These are phyloP conservation scores for Aphodius granarius DNA, from an alignment of 2,888 invertebrate species.

Conservation along the genomic window DNA sequence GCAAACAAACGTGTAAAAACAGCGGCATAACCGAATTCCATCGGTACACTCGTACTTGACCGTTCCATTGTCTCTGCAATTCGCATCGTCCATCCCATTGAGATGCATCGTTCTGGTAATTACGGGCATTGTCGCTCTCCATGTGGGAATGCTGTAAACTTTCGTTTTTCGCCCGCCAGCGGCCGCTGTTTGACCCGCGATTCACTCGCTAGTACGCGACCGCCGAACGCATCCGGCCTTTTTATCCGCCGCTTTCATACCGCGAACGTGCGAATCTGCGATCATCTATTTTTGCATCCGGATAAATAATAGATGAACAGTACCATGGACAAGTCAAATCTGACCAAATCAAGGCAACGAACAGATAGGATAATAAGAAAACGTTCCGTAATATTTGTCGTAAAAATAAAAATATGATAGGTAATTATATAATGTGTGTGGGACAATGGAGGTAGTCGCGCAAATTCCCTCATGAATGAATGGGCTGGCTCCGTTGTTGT, in stretches of 20 bases:
- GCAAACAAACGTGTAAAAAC: neutral
- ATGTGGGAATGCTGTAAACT: conserved; percentile 27
- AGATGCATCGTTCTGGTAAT: conserved; percentile 23
- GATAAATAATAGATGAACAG: too few species aligned
- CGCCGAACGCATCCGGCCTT: conserved; percentile 20
- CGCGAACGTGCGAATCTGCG: neutral
- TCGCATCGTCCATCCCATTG: neutral
- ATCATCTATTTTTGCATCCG: too few species aligned
- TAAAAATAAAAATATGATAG: too few species aligned
- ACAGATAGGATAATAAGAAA: too few species aligned
- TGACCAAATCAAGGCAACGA: too few species aligned
- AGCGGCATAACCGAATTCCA: neutral
- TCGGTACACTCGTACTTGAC: conserved; percentile 17
- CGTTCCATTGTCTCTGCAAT: neutral
- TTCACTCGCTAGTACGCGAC: conserved; percentile 8
- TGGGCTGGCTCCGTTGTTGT: too few species aligned
- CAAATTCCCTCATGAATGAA: neutral
- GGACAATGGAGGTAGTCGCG: neutral
- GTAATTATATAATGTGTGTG: neutral
- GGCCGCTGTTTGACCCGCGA: too few species aligned
- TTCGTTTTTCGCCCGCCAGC: conserved; percentile 27
- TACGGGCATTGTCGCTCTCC: conserved; percentile 16
- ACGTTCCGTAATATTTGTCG: too few species aligned
- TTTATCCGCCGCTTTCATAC: neutral
- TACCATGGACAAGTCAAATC: too few species aligned